Evolutionary conservation across 1,140 invertebrate genomes (phyloP).

Genomic region (Scaptomyza montana): DNA sequence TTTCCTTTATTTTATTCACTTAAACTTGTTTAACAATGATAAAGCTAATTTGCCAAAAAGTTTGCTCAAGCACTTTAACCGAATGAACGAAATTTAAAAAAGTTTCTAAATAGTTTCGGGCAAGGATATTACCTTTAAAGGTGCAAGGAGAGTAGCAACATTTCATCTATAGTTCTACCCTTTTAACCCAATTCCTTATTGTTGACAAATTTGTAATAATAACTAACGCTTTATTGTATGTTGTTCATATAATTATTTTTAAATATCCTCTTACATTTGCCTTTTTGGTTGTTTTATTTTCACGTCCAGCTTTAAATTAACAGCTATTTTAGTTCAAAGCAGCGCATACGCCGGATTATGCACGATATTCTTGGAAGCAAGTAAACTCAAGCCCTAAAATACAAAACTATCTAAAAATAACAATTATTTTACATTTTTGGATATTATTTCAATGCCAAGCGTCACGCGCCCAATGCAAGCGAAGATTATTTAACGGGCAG

Average conservation of each 20-base stretch:
- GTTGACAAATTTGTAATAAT: too few species aligned
- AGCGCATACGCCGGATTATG: constrained; percentile 23
- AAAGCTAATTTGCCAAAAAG: constrained; percentile 20
- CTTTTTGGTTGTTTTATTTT: neutral
- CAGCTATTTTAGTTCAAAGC: constrained; percentile 22
- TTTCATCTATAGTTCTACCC: too few species aligned
- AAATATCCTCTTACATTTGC: too few species aligned
- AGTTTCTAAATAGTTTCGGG: neutral
- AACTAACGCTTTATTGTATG: too few species aligned
- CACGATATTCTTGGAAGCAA: constrained; percentile 1
- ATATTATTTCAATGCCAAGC: constrained; percentile 52
- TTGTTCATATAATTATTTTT: too few species aligned
- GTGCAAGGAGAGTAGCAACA: too few species aligned
- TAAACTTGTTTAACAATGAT: constrained; percentile 1
- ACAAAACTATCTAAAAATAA: constrained; percentile 43
- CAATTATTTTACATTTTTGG: constrained; percentile 40
- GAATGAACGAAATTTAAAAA: neutral
- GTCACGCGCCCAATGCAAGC: constrained; percentile 31
- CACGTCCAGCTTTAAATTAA: constrained; percentile 18
- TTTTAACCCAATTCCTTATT: too few species aligned
- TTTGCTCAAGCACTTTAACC: neutral
- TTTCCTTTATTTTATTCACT: constrained; percentile 4
- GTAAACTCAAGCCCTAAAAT: neutral
- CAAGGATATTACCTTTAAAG: too few species aligned
- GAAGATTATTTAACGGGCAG: constrained; percentile 13